A percentile compares a stretch with the other conserved stretches of the same genome.
These are phyloP conservation scores for Anas flavirostris DNA, from an alignment of 2,797 vertebrate species.

Conservation along the genomic window DNA sequence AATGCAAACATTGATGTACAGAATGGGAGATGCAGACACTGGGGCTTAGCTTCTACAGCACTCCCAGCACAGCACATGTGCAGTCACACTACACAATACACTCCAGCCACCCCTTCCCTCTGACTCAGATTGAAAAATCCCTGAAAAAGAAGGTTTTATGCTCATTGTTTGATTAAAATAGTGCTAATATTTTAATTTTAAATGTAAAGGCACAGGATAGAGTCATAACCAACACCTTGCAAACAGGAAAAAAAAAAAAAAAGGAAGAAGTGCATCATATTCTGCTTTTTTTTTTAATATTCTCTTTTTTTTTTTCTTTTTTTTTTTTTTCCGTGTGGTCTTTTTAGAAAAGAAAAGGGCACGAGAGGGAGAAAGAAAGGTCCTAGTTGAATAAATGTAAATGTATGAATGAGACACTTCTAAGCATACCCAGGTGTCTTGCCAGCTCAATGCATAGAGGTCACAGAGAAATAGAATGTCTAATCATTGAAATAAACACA, in stretches of 20 bases:
- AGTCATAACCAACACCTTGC: not conserved
- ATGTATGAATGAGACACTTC: slow-evolving; percentile 65
- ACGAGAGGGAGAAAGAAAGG: slow-evolving; percentile 47
- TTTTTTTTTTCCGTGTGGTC: not conserved
- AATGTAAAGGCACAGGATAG: not conserved
- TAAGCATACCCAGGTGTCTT: slow-evolving; percentile 75
- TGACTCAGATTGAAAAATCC: not conserved
- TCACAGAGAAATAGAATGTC: slow-evolving; percentile 71
- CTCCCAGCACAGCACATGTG: fast-evolving
- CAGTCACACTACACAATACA: not conserved
- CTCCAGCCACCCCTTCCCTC: not conserved
- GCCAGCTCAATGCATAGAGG: slow-evolving; percentile 68
- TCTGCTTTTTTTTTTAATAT: not conserved
- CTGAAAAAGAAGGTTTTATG: not conserved
- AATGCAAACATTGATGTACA: not conserved
- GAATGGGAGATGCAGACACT: not conserved
- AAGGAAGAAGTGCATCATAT: not conserved
- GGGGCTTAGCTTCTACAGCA: not conserved
- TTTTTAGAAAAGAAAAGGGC: slow-evolving; percentile 49
- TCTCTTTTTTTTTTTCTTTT: not conserved
- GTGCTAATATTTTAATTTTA: not conserved
- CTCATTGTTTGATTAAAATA: not conserved
- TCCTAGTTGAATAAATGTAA: slow-evolving; percentile 60
- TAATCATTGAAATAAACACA: slow-evolving; percentile 78
- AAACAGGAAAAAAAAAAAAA: not conserved